Base-by-base conservation (phyloP, 2,113 vertebrate species). In the Melanotaenia duboulayi region DNA sequence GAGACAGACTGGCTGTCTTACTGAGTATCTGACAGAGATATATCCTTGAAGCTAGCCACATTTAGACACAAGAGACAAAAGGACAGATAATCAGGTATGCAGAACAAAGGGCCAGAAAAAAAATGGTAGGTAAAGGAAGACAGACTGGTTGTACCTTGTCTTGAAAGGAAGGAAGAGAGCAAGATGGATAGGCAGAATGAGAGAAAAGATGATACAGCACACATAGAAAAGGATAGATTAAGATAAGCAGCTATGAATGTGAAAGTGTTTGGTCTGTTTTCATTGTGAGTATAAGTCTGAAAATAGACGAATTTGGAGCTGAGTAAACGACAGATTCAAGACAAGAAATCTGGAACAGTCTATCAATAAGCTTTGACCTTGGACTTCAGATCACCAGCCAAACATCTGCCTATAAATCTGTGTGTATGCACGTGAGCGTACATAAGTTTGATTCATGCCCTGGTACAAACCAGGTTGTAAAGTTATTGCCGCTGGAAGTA, bases 331-430 rank as follows among this genome's bases (percentile, higher is more conserved):
- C 66, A n/a, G 24, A 58, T 44, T 63, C 11, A 52, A 65, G 78
- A 77, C 55, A 76, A 71, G 48, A 56, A 57, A 78, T 74, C 78
- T 13, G 37, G 16, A 7, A 48, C 42, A 4, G 60, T 69, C 70
- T 70, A 81, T 88, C 84, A 89, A 76, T 83, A 87, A 80, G 57
- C 65, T 73, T 39, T 74, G 85, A 90, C 91, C 87, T 88, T 89
- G 87, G 32, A 79, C 39, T 82, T 83, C 71, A 80, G 75, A 81
- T 64, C 74, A 79, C 68, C 69, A 85, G 80, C 83, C 89, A 87
- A 91, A 82, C 76, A 83, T 71, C 71, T 73, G 70, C 69, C 84
- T 63, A 70, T 85, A 89, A 90, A 88, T 85, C 72, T 76, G 65
- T 63, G 16, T 63, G 63, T 60, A 32, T 23, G 67, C 44, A 77